Evolutionary conservation across 2,888 invertebrate species (phyloP).

Genomic region (Dione vanillae): DNA sequence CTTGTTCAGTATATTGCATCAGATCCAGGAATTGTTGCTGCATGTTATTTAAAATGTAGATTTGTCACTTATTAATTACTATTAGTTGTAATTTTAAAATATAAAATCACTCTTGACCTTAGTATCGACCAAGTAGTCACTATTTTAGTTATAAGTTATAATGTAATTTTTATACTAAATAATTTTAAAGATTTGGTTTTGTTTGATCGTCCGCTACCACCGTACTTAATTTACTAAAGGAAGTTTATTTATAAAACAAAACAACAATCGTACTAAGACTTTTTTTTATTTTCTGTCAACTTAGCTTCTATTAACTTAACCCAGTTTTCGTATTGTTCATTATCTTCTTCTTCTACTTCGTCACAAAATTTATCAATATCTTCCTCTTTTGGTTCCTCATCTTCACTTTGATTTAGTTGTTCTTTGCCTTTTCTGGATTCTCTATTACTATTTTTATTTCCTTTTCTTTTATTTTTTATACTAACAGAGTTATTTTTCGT

Average conservation of each 20-base stretch:
- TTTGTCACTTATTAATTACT: too few species aligned
- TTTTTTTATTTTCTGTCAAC: constrained; percentile 62
- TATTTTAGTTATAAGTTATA: too few species aligned
- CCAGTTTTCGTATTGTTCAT: constrained; percentile 74
- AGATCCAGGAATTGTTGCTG: too few species aligned
- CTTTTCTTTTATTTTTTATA: background rate
- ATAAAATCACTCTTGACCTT: too few species aligned
- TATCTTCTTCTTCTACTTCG: constrained; percentile 71
- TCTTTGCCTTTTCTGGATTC: constrained; percentile 40
- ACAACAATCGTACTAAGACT: constrained; percentile 23
- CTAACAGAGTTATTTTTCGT: constrained; percentile 14
- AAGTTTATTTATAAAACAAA: background rate
- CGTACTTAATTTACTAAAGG: too few species aligned
- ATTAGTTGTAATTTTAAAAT: too few species aligned
- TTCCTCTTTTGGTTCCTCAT: constrained; percentile 70
- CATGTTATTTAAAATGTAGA: too few species aligned
- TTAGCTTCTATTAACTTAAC: constrained; percentile 73
- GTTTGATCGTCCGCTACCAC: too few species aligned
- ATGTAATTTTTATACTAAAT: too few species aligned
- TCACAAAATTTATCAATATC: constrained; percentile 78
- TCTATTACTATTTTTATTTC: constrained; percentile 37
- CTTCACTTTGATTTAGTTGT: constrained; percentile 57
- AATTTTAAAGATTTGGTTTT: too few species aligned
- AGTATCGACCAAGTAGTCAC: too few species aligned
- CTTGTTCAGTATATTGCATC: too few species aligned